Conservation (phyloP, 1,140 invertebrate species). For the Drosophila melanica region DNA sequence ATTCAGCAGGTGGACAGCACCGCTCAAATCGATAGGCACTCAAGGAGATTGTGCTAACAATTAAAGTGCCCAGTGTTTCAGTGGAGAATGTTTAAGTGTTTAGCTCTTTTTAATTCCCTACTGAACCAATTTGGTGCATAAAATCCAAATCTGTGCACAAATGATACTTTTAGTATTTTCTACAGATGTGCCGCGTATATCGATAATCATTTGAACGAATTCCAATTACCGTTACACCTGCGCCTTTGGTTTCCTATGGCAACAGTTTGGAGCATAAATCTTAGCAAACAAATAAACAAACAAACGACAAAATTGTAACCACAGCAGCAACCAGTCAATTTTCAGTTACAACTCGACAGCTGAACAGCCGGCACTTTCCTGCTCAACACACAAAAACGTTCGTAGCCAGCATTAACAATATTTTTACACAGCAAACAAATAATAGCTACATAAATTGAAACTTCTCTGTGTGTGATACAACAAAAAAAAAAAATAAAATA, state of each 20-base stretch:
- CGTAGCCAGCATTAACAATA: conserved; percentile 21
- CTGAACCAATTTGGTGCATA: no score
- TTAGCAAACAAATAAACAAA: conserved; percentile 56
- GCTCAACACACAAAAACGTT: conserved; percentile 1
- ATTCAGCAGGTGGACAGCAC: not conserved
- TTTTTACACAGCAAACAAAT: conserved; percentile 40
- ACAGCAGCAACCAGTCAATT: conserved; percentile 67
- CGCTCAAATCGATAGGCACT: no score
- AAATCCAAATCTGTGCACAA: no score
- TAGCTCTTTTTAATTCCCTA: no score
- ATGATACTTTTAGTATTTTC: no score
- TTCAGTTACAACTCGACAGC: conserved; percentile 62
- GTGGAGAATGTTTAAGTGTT: no score
- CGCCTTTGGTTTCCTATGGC: no score
- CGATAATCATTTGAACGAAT: no score
- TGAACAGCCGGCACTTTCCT: conserved; percentile 54
- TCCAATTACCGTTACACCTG: no score
- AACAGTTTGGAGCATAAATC: not conserved
- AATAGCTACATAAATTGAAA: conserved; percentile 8
- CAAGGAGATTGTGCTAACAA: no score
- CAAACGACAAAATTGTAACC: conserved; percentile 61
- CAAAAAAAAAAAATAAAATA: not conserved
- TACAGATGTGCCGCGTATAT: no score
- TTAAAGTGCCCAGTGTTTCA: no score
- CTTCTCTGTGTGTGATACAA: conserved; percentile 17